Percentiles rank a stretch among this genome's conserved stretches.
Evolutionary conservation across 2,888 invertebrate species (phyloP).

Genomic region (Dicyrtomina minuta): DNA sequence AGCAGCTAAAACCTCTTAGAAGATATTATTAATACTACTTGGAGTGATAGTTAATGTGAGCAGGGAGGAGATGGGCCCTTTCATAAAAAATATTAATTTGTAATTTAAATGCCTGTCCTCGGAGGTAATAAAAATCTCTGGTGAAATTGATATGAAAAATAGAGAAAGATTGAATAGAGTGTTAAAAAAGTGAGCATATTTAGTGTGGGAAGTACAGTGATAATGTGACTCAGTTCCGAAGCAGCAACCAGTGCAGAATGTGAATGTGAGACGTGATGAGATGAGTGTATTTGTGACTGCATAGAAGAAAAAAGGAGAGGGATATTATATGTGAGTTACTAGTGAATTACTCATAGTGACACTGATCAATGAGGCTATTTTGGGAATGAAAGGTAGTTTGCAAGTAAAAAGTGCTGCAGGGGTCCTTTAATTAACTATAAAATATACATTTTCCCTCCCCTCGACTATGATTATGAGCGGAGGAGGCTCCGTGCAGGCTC

Average conservation of each 20-base stretch:
- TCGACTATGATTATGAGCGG: not conserved
- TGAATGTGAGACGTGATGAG: not conserved
- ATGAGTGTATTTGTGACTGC: not conserved
- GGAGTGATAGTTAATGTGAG: too few species aligned
- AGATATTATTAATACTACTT: too few species aligned
- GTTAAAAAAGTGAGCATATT: too few species aligned
- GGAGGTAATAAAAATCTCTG: too few species aligned
- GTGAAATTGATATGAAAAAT: too few species aligned
- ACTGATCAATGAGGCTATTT: slow-evolving; percentile 6
- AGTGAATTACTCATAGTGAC: slow-evolving; percentile 8
- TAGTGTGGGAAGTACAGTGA: too few species aligned
- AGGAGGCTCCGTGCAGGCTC: not conserved
- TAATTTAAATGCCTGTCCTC: too few species aligned
- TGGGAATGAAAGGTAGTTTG: slow-evolving; percentile 11
- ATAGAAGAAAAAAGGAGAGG: not conserved
- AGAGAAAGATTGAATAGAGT: too few species aligned
- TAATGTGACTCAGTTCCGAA: too few species aligned
- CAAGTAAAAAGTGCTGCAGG: not conserved
- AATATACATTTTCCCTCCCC: not conserved
- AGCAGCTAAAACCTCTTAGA: too few species aligned
- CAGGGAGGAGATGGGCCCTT: too few species aligned
- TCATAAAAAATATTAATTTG: too few species aligned
- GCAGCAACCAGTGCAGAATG: not conserved
- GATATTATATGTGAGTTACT: not conserved
- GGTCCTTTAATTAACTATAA: slow-evolving; percentile 7